These are phyloP conservation scores for Blastobasis adustella DNA, from an alignment of 2,888 invertebrate genomes.

Conservation along the genomic window DNA sequence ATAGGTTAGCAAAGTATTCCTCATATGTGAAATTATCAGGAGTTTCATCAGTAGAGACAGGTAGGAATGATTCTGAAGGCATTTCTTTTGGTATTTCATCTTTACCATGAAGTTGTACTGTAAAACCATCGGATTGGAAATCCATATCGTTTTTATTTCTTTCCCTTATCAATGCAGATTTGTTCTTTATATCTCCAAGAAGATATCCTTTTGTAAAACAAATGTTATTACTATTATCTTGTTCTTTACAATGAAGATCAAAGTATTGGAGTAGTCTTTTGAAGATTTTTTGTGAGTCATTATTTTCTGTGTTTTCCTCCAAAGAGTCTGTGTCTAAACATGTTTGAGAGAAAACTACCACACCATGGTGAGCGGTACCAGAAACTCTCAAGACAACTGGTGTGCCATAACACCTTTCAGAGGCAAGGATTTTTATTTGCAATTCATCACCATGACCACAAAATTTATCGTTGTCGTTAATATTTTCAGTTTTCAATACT, in stretches of 20 bases:
- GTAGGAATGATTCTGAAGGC: slow-evolving; percentile 4
- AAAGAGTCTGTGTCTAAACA: not conserved
- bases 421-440: not conserved
- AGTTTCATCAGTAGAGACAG: slow-evolving; percentile 1
- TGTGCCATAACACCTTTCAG: not conserved
- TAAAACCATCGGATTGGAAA: slow-evolving; percentile 5
- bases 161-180: not conserved
- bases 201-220: slow-evolving; percentile 5
- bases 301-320: not conserved
- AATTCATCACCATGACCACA: not conserved
- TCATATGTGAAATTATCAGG: slow-evolving; percentile 3
- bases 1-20: slow-evolving; percentile 5
- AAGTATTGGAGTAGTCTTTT: slow-evolving; percentile 2
- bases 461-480: not conserved
- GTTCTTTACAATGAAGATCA: slow-evolving; percentile 1
- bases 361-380: not conserved
- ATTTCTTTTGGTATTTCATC: not conserved
- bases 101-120: slow-evolving; percentile 9
- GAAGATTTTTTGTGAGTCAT: not conserved
- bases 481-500: not conserved
- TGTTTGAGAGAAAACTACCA: slow-evolving; percentile 1
- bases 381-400: not conserved
- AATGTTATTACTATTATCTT: not conserved
- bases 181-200: not conserved
- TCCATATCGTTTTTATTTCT: slow-evolving; percentile 1